These are phyloP conservation scores for Henricia sp. DNA, from an alignment of 53 echinoderm and acorn worm genomes.

Conservation along the genomic window DNA sequence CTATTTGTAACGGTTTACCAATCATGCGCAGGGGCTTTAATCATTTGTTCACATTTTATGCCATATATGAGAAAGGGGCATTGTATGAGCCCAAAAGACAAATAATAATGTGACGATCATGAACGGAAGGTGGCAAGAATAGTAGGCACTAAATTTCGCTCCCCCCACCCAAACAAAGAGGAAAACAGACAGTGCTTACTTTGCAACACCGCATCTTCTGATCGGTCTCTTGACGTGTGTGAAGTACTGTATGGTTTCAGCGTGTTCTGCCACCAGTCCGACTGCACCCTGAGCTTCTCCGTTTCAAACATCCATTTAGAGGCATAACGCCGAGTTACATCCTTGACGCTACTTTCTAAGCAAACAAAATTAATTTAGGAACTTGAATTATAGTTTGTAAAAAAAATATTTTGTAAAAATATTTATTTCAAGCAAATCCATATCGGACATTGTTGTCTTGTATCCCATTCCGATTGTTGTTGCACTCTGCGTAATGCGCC, in stretches of 20 bases:
- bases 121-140: not conserved
- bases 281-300: slow-evolving; percentile 74
- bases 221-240: slow-evolving; percentile 57
- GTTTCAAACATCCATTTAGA: slow-evolving; percentile 91
- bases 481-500: too few relatives aligned
- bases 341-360: slow-evolving; percentile 80
- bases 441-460: too few relatives aligned
- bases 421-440: not conserved
- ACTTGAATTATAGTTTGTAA: not conserved
- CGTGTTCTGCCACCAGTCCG: slow-evolving; percentile 88
- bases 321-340: slow-evolving; percentile 87
- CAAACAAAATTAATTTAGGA: not conserved
- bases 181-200: slow-evolving; percentile 51
- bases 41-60: too few relatives aligned
- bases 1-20: too few relatives aligned
- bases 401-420: not conserved
- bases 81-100: too few relatives aligned
- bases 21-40: too few relatives aligned
- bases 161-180: not conserved
- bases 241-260: slow-evolving; percentile 69
- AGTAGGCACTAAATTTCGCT: too few relatives aligned
- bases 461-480: too few relatives aligned
- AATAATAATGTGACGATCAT: not conserved
- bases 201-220: slow-evolving; percentile 73
- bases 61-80: too few relatives aligned